Evolutionary conservation across 2,113 vertebrate species (phyloP).

Genomic region (Cryptotis parvus): DNA sequence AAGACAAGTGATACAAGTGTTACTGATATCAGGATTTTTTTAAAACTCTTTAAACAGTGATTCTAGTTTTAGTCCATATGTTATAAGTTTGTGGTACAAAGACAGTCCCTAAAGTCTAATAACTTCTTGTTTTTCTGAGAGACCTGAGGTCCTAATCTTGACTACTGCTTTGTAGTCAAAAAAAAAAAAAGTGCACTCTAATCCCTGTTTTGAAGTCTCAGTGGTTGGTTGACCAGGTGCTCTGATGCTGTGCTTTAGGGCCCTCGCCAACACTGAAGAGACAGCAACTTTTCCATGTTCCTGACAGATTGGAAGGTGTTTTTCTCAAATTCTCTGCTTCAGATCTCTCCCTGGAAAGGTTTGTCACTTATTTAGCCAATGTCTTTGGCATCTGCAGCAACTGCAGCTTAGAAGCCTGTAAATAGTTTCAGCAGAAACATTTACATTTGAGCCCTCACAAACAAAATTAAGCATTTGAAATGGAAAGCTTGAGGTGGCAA

Average conservation of each 20-base stretch:
- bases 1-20: no score
- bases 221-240: conserved; percentile 65
- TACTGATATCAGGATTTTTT: conserved; percentile 63
- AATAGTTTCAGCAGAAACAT: conserved; percentile 58
- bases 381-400: conserved; percentile 61
- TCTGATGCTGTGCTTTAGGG: conserved; percentile 52
- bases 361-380: conserved; percentile 75
- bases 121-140: conserved; percentile 72
- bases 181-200: conserved; percentile 66
- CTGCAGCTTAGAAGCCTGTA: conserved; percentile 58
- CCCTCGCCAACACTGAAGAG: conserved; percentile 44
- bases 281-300: conserved; percentile 77
- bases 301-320: conserved; percentile 76
- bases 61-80: conserved; percentile 62
- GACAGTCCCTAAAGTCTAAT: conserved; percentile 66
- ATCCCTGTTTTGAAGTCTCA: conserved; percentile 67
- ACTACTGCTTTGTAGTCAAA: conserved; percentile 67
- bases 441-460: conserved; percentile 76
- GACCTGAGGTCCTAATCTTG: conserved; percentile 62
- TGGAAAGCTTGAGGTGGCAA: conserved; percentile 54
- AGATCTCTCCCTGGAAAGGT: conserved; percentile 76
- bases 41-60: conserved; percentile 28
- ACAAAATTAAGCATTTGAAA: conserved; percentile 71
- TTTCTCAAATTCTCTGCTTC: conserved; percentile 68
- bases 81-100: conserved; percentile 66